A percentile compares a stretch with the other conserved stretches of the same genome.
phyloP scores from a whole-genome alignment of 2,113 vertebrate genomes.

The Megatriorchis doriae region DNA sequence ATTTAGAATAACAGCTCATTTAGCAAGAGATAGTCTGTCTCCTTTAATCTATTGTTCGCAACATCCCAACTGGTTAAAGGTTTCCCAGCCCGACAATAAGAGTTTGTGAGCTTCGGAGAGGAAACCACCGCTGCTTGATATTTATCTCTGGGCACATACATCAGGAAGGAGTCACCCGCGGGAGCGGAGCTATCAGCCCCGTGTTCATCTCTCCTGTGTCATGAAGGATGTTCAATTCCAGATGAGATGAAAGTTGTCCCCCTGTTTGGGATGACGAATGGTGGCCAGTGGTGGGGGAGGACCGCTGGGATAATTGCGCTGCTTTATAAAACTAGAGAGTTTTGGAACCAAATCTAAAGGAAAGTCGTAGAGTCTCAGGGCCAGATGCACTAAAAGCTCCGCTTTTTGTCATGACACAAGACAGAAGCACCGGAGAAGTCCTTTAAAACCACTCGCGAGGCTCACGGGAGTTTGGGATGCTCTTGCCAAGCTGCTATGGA shows the following conservation, averaged over 20 bases:
- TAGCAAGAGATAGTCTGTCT: slow-evolving; percentile 23
- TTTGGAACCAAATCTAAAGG: not conserved
- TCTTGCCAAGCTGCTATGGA: not conserved
- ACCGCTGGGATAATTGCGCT: not conserved
- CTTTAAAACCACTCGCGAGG: not conserved
- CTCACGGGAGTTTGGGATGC: not conserved
- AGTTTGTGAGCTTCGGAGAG: not conserved
- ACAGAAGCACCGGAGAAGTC: not conserved
- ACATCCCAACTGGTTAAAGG: not conserved
- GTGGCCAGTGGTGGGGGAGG: not conserved
- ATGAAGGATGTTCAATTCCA: not conserved
- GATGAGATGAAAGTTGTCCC: not conserved
- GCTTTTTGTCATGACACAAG: not conserved
- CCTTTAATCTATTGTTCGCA: slow-evolving; percentile 16
- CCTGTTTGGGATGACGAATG: not conserved
- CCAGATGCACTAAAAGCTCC: not conserved
- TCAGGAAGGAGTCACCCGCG: not conserved
- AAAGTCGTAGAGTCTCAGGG: not conserved
- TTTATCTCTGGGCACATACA: slow-evolving; percentile 10
- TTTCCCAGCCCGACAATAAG: not conserved
- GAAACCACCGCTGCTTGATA: not conserved
- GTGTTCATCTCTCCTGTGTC: not conserved
- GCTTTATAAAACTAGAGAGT: not conserved
- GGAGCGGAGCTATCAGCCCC: not conserved
- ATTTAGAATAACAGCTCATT: slow-evolving; percentile 52